Evolutionary conservation across 92 coral and sea anemone species (phyloP).

Genomic region (Siderastrea radians): DNA sequence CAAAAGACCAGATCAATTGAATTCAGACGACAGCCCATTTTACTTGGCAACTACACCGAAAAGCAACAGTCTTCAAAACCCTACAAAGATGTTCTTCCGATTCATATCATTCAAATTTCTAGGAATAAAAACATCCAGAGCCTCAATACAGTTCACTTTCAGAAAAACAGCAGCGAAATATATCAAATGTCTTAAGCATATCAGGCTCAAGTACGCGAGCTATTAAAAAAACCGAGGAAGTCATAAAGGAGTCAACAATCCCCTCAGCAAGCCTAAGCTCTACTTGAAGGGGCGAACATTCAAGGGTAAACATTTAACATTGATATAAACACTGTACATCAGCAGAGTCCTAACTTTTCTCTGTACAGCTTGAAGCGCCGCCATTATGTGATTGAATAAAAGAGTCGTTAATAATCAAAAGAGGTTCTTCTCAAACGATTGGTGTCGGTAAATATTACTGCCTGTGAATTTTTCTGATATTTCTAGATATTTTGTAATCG

Average conservation of each 20-base stretch:
- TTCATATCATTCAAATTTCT: too few species aligned
- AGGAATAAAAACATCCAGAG: too few species aligned
- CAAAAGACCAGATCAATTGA: too few species aligned
- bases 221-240: too few species aligned
- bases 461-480: too few species aligned
- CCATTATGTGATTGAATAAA: neutral
- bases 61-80: too few species aligned
- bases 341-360: neutral
- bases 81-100: too few species aligned
- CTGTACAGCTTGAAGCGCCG: slow-evolving; percentile 13
- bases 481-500: too few species aligned
- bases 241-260: neutral
- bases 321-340: neutral
- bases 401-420: neutral
- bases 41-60: too few species aligned
- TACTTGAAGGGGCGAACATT: slow-evolving; percentile 7
- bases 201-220: neutral
- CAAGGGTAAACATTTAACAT: slow-evolving; percentile 8
- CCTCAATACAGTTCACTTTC: neutral
- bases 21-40: too few species aligned
- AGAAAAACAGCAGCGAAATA: slow-evolving; percentile 3
- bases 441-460: neutral
- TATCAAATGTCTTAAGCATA: slow-evolving; percentile 3
- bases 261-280: neutral
- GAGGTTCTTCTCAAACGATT: neutral